Base-by-base conservation (phyloP, 2,888 invertebrate genomes). In the Hecatera dysodea region DNA sequence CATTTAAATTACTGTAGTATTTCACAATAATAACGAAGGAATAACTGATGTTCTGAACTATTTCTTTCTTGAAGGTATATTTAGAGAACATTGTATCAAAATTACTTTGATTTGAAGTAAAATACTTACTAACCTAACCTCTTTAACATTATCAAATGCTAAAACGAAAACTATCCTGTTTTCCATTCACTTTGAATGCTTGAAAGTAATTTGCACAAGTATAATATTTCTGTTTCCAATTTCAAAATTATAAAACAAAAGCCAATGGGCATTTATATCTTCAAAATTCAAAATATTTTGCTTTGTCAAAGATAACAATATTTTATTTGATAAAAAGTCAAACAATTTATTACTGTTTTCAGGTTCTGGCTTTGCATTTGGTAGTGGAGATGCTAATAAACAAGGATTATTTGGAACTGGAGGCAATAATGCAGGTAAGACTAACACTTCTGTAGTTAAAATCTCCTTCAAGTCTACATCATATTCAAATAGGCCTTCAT, bases 351-450 rank as follows among this genome's bases (percentile, higher is more conserved):
- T 9, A 17, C 29, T 46, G 7, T 12, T 53, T 72, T n/a, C 52
- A 74, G 73, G 73, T 90, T 44, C 86, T 93, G 94, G 94, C 0
- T 91, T 93, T 78, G 50, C 93, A 36, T 93, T 93, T 82, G 95
- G 94, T 0, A 88, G 94, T 73, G 96, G 96, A n/a, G 96, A 96
- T 87, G 85, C 92, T 12, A 82, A 89, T 42, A 96, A 96, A 86
- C 78, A 92, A 7, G 83, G 80, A 36, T 67, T 93, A 57, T 91
- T 92, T 86, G 92, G 91, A 61, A 70, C 87, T 15, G 72, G 59
- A 17, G 78, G 71, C 15, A 75, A 86, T 56, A 87, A 78, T 70
- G 79, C 92, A 84, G 91, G 92, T 92, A 74, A 39, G 50, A 12
- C 17, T 19, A 24, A 4, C 0, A 12, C 12, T 69, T 77, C 0